Evolutionary conservation across 2,113 vertebrate genomes (phyloP), one percentile per base, ranked within the genome.

Genomic region (Oreocharis arfaki): DNA sequence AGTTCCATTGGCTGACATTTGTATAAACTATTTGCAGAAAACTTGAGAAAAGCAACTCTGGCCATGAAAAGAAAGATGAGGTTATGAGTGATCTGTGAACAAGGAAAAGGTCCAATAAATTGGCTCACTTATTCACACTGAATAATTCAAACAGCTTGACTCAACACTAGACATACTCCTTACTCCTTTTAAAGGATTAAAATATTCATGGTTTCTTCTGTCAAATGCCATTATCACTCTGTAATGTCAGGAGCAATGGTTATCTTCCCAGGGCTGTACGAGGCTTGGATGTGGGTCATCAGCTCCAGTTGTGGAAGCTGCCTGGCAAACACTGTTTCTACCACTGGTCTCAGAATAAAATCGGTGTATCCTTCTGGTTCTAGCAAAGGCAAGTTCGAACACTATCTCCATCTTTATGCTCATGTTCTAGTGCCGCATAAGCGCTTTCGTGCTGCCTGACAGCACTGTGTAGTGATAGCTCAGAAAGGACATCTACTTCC

Each of bases 81-180:
- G 76, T 87, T 87, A 77, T 73, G 87, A 96, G 86, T 86, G 91
- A 97, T 94, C 95, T 93, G 92, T 78, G 90, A 96, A 95, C 86
- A 90, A 95, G 85, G 85, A 89, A 95, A 87, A 87, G 76, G 81
- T 93, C 91, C 91, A 88, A 95, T 97, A 95, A 97, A 97, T 91
- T 84, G 94, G 91, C 73, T 97, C 96, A 97, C 94, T 97, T 97
- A 94, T 95, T 97, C 94, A 91, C 95, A 95, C 86, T 97, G 95
- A 97, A 97, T 97, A 95, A 97, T 96, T 96, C 85, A 97, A 95
- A 75, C 56, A 88, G 64, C 92, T 94, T 94, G 94, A 91, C 87
- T 94, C 89, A 82, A 93, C 82, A 85, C 67, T 90, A 93, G 79
- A 74, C 60, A 70, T 73, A 86, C 67, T 92, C 68, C 57, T 93